Conservation (phyloP, 2,888 invertebrate genomes). For the Syrista parreyssii region DNA sequence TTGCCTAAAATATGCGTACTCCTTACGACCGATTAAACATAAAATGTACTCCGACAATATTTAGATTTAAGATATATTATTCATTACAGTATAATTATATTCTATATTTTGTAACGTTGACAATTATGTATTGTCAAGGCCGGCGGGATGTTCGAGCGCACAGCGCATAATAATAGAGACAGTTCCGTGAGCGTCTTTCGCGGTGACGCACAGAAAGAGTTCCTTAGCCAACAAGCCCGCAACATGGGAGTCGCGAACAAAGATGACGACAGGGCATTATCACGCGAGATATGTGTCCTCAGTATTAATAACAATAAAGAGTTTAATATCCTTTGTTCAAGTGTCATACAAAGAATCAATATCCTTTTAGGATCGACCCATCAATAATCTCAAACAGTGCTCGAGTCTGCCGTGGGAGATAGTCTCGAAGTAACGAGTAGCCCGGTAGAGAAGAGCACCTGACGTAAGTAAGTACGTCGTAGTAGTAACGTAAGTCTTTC, state of each 20-base stretch:
- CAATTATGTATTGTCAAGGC: neutral
- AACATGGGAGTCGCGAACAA: too few relatives aligned
- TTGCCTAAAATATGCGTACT: conserved; percentile 18
- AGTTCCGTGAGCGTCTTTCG: neutral
- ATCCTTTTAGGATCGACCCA: neutral
- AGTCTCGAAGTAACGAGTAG: too few relatives aligned
- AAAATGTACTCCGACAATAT: too few relatives aligned
- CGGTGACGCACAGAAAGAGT: neutral
- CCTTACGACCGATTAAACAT: conserved; percentile 4
- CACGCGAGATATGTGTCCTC: neutral
- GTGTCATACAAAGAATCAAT: neutral
- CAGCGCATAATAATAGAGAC: neutral
- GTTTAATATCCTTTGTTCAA: neutral
- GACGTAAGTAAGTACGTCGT: too few relatives aligned
- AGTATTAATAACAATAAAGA: neutral
- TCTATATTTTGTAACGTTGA: too few relatives aligned
- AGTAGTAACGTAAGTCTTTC: too few relatives aligned
- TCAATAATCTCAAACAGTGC: neutral
- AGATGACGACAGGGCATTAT: neutral
- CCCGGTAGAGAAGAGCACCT: too few relatives aligned
- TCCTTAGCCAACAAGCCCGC: too few relatives aligned
- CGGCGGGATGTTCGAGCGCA: neutral
- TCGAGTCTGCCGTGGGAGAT: too few relatives aligned
- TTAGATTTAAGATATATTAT: too few relatives aligned
- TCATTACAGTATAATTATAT: too few relatives aligned